These are phyloP conservation scores for Shargacucullia verbasci DNA, from an alignment of 2,888 invertebrate species.

Conservation along the genomic window DNA sequence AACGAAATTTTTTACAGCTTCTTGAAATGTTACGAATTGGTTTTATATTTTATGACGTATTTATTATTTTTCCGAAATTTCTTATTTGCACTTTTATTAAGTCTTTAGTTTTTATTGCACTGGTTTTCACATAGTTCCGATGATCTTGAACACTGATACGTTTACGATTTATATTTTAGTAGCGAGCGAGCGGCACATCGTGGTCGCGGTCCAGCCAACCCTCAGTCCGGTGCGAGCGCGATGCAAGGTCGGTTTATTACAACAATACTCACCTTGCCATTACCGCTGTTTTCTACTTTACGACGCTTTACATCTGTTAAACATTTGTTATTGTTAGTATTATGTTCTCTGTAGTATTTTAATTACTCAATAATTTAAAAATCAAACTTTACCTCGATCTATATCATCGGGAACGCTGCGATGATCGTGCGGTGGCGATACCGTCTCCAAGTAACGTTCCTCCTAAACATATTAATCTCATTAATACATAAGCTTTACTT, in stretches of 20 bases:
- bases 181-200: constrained; percentile 47
- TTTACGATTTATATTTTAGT: constrained; percentile 26
- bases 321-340: constrained; percentile 26
- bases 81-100: constrained; percentile 39
- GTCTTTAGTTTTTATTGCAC: constrained; percentile 52
- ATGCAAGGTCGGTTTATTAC: constrained; percentile 78
- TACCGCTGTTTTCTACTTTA: constrained; percentile 93
- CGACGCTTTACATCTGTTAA: constrained; percentile 94
- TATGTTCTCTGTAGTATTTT: not conserved
- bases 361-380: too few relatives aligned
- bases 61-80: constrained; percentile 14
- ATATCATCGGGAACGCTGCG: constrained; percentile 86
- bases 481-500: not conserved
- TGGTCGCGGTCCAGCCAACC: constrained; percentile 87
- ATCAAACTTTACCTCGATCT: constrained; percentile 77
- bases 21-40: constrained; percentile 6
- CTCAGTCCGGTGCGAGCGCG: constrained; percentile 87
- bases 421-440: constrained; percentile 86
- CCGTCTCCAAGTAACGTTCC: constrained; percentile 85
- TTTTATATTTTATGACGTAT: not conserved
- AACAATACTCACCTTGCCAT: constrained; percentile 95
- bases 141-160: constrained; percentile 55
- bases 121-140: constrained; percentile 47
- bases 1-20: constrained; percentile 1
- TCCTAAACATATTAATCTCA: constrained; percentile 68